Evolutionary conservation across 2,888 invertebrate species (phyloP).

Genomic region (Pachliopta kotzebuea): DNA sequence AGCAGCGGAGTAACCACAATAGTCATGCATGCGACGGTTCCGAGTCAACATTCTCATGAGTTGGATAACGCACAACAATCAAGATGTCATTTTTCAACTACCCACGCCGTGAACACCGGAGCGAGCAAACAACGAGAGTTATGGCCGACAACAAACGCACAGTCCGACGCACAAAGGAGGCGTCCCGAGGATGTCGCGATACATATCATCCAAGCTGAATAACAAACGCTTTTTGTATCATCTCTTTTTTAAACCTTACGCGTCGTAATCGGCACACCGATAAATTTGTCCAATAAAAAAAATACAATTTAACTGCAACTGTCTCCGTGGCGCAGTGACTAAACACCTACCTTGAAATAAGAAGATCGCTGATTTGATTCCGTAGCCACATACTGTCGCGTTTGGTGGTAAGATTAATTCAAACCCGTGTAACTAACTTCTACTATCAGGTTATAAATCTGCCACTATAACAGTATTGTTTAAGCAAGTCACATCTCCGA

Average conservation of each 20-base stretch:
- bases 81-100: conserved; percentile 81
- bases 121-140: conserved; percentile 66
- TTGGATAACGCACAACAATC: conserved; percentile 79
- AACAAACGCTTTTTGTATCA: conserved; percentile 58
- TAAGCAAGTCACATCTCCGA: no score
- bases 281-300: conserved; percentile 14
- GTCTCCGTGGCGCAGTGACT: no score
- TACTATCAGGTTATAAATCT: no score
- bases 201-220: conserved; percentile 65
- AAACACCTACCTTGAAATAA: no score
- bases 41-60: conserved; percentile 73
- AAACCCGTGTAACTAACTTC: no score
- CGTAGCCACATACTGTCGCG: no score
- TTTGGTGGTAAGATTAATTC: no score
- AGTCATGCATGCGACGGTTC: conserved; percentile 67
- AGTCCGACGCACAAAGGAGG: conserved; percentile 67
- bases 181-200: conserved; percentile 68
- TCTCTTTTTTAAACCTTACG: conserved; percentile 55
- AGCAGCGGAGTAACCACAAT: conserved; percentile 63
- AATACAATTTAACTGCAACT: no score
- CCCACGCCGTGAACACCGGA: conserved; percentile 69
- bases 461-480: no score
- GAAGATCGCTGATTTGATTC: no score
- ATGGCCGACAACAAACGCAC: conserved; percentile 74
- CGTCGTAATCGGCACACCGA: conserved; percentile 47